These are phyloP conservation scores for Beris morrisii DNA, from an alignment of 2,888 invertebrate species.

Conservation along the genomic window DNA sequence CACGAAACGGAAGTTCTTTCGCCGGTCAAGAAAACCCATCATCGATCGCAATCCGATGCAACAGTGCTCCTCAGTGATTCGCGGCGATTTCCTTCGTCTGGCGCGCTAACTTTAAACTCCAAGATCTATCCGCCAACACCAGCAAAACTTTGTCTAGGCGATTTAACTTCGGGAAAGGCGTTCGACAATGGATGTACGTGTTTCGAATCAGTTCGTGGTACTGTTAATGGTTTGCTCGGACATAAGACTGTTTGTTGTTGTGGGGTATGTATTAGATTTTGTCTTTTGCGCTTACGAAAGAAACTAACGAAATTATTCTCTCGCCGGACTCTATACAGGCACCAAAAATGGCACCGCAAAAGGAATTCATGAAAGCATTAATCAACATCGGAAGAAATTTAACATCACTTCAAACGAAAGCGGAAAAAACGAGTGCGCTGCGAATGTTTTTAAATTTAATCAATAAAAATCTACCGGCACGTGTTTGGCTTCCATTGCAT, in stretches of 20 bases:
- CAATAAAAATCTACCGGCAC: slow-evolving; percentile 95
- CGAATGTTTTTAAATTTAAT: slow-evolving; percentile 90
- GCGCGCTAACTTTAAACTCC: slow-evolving; percentile 46
- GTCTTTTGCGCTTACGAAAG: background rate
- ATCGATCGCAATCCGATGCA: slow-evolving; percentile 77
- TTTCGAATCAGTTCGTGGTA: slow-evolving; percentile 80
- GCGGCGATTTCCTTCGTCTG: slow-evolving; percentile 42
- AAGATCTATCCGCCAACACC: slow-evolving; percentile 53
- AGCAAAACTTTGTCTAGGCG: slow-evolving; percentile 77
- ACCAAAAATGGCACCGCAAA: slow-evolving; percentile 78
- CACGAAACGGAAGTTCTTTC: slow-evolving; percentile 45
- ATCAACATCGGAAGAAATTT: slow-evolving; percentile 84
- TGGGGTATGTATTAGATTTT: slow-evolving; percentile 59
- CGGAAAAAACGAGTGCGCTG: slow-evolving; percentile 88
- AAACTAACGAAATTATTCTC: background rate
- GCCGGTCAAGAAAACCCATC: slow-evolving; percentile 74
- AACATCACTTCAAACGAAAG: slow-evolving; percentile 80
- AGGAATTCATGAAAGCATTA: slow-evolving; percentile 85
- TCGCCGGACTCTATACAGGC: slow-evolving; percentile 59
- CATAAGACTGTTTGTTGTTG: slow-evolving; percentile 77
- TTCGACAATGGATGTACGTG: slow-evolving; percentile 96
- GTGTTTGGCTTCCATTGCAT: slow-evolving; percentile 96
- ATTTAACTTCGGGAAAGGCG: slow-evolving; percentile 90
- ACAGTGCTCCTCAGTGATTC: slow-evolving; percentile 64
- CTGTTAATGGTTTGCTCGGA: slow-evolving; percentile 76